These are phyloP conservation scores for Scortum barcoo DNA, from an alignment of 2,113 vertebrate species.

Conservation along the genomic window DNA sequence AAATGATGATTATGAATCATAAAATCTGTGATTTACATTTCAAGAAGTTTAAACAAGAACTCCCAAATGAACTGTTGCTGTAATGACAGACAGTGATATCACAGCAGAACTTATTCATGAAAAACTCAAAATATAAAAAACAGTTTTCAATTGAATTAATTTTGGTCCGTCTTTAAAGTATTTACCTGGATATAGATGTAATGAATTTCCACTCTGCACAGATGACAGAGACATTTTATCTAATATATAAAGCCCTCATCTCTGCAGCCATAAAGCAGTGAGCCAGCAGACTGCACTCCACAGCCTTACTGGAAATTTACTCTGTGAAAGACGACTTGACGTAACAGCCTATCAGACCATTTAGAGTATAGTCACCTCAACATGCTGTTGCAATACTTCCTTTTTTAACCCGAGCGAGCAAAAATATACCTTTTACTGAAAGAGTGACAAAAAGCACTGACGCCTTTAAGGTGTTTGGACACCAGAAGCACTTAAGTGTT, in stretches of 20 bases:
- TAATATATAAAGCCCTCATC: neutral
- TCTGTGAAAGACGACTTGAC: neutral
- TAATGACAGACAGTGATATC: neutral
- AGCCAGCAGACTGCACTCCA: neutral
- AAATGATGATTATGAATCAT: neutral
- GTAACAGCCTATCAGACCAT: neutral
- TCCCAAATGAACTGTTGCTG: neutral
- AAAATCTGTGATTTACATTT: neutral
- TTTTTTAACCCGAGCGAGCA: neutral
- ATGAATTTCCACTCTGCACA: neutral
- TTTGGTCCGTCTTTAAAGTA: neutral
- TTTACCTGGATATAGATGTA: neutral
- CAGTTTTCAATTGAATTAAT: neutral
- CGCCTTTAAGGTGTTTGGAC: conserved; percentile 64
- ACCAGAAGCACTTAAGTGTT: conserved; percentile 81
- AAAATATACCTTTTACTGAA: conserved; percentile 38
- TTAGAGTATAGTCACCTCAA: neutral
- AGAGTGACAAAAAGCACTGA: conserved; percentile 54
- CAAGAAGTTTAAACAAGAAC: neutral
- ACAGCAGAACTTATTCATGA: neutral
- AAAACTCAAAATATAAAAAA: neutral
- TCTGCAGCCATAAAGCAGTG: neutral
- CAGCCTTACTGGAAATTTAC: neutral
- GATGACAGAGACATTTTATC: neutral
- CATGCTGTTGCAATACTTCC: neutral